Percentiles rank a stretch among this genome's conserved stretches.
Evolutionary conservation across 2,113 vertebrate genomes (phyloP).

Genomic region (Galeopterus variegatus): DNA sequence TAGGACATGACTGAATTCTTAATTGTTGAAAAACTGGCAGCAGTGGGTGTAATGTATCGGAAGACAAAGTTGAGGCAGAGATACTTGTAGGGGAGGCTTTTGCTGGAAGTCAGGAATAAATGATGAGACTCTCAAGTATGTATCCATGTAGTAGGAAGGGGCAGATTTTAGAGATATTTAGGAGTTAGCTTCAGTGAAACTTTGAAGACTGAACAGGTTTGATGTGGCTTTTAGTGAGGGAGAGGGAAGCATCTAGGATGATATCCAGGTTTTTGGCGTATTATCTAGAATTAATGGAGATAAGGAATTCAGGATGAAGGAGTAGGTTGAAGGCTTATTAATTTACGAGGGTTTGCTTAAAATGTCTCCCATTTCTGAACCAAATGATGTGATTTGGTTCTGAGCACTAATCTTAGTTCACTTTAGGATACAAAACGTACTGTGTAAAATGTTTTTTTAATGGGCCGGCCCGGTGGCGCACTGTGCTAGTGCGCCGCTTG

Average conservation of each 20-base stretch:
- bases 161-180: neutral
- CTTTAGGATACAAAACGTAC: neutral
- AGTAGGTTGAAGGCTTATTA: neutral
- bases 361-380: neutral
- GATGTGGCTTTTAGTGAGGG: neutral
- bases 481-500: too few relatives aligned
- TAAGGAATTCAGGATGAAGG: neutral
- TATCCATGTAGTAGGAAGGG: neutral
- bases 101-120: neutral
- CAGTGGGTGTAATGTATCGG: neutral
- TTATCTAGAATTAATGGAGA: neutral
- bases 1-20: neutral
- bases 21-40: neutral
- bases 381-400: neutral
- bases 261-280: neutral
- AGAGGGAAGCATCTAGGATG: neutral
- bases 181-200: neutral
- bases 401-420: slow-evolving; percentile 7
- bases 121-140: neutral
- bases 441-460: neutral
- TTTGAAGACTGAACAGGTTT: neutral
- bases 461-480: too few relatives aligned
- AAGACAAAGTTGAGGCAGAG: neutral
- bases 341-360: neutral
- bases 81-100: neutral